phyloP scores from a whole-genome alignment of 2,888 invertebrate species.

The Mythimna loreyi region DNA sequence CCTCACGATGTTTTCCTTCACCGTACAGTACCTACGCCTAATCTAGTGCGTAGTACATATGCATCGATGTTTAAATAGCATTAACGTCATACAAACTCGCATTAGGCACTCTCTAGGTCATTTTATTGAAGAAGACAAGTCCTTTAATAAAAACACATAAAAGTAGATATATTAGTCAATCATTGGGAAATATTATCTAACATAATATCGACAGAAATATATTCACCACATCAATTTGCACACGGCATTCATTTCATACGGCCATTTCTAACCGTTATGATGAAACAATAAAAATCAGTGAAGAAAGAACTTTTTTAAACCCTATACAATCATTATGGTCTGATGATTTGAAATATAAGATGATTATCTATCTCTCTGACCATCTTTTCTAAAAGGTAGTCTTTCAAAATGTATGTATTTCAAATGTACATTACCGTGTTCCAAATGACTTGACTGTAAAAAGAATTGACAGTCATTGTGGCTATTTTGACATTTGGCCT shows the following conservation, averaged over 20 bases:
- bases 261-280: slow-evolving; percentile 24
- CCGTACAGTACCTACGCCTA: no score
- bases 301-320: slow-evolving; percentile 15
- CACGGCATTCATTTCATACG: neutral
- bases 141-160: neutral
- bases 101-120: no score
- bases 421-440: neutral
- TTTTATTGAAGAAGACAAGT: no score
- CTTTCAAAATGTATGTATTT: slow-evolving; percentile 24
- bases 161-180: neutral
- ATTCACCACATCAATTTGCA: slow-evolving; percentile 13
- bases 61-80: no score
- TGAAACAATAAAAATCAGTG: slow-evolving; percentile 18
- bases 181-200: neutral
- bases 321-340: neutral
- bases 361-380: slow-evolving; percentile 15
- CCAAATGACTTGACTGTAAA: slow-evolving; percentile 12
- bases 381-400: slow-evolving; percentile 10
- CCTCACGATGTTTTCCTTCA: no score
- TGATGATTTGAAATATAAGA: slow-evolving; percentile 1
- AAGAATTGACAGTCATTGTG: slow-evolving; percentile 29
- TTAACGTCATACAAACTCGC: no score
- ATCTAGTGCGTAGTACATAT: no score
- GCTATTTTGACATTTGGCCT: slow-evolving; percentile 38
- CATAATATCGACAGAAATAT: neutral